Base-by-base conservation (phyloP, 1,140 invertebrate species). In the Drosophila orosa region DNA sequence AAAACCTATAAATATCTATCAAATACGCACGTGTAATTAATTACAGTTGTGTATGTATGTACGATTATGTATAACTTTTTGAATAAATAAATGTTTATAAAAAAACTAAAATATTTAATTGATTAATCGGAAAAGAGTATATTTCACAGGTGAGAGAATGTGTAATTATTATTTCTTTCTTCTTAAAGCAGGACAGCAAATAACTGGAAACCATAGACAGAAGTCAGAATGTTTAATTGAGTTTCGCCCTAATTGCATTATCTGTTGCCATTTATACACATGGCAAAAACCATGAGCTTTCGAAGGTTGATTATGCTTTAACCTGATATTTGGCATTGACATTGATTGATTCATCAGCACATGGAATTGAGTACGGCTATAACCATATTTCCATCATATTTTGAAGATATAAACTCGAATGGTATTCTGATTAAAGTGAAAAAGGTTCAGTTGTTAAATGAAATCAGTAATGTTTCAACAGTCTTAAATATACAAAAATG, bases 61-160 rank as follows among this genome's bases (percentile, higher is more conserved):
- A 75, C 52, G 44, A 63, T 50, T 74, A 74, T 65, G 54, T 75
- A 57, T 75, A 65, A 50, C 80, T 78, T 78, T 86, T 86, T 86
- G 79, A 84, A 87, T 79, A 87, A 86, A 86, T 86, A 86, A 86
- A 86, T 87, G 83, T 86, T 86, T 87, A 76, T 86, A 86, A 69
- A 86, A 85, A 86, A 78, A 10, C 17, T 2, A 31, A 19, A 12
- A 12, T n/a, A 12, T n/a, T n/a, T 6, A 40, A 39, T 40, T 56
- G 0, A n/a, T 25, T 17, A 5, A 1, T 25, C 17, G 35, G 3
- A 1, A 10, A 13, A 24, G 3, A 10, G 2, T 42, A 22, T 8
- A 42, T n/a, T 37, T n/a, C 19, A 44, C 12, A 5, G 24, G 25
- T n/a, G 22, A 45, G 13, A 24, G 8, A 25, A 25, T 25, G 8